Evolutionary conservation across 2,113 vertebrate genomes (phyloP).

Genomic region (Haemorhous mexicanus): DNA sequence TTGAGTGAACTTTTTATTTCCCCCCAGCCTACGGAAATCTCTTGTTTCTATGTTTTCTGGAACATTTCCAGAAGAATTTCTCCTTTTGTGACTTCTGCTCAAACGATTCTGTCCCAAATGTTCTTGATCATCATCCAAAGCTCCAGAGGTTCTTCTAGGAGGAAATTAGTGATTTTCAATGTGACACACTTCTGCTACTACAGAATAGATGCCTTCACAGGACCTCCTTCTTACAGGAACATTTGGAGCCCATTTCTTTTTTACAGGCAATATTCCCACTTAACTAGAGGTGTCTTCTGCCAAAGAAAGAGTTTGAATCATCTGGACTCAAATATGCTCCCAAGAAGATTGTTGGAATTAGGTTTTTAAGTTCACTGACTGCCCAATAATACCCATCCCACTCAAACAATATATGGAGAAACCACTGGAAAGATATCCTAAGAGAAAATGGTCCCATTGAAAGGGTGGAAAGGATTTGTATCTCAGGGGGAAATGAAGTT

Average conservation of each 20-base stretch:
- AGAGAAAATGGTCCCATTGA: background rate
- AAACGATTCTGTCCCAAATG: background rate
- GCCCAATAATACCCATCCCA: background rate
- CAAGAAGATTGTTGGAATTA: background rate
- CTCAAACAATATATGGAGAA: background rate
- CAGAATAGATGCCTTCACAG: background rate
- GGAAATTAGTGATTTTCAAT: background rate
- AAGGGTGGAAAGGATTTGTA: background rate
- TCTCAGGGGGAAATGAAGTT: background rate
- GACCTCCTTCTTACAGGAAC: background rate
- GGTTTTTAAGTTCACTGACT: background rate
- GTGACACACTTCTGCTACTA: background rate
- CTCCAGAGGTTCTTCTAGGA: background rate
- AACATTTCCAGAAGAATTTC: background rate
- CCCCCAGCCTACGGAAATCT: background rate
- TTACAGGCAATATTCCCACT: background rate
- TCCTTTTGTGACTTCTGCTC: background rate
- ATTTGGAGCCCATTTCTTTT: conserved; percentile 17
- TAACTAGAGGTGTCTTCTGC: background rate
- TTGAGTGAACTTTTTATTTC: background rate
- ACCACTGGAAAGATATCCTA: background rate
- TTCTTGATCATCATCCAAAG: background rate
- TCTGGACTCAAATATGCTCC: background rate
- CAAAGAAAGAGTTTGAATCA: background rate
- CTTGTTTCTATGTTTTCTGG: background rate